A percentile compares a stretch with the other conserved stretches of the same genome.
These are phyloP conservation scores for Trachelipus rathkii DNA, from an alignment of 1,140 invertebrate genomes.

Conservation along the genomic window DNA sequence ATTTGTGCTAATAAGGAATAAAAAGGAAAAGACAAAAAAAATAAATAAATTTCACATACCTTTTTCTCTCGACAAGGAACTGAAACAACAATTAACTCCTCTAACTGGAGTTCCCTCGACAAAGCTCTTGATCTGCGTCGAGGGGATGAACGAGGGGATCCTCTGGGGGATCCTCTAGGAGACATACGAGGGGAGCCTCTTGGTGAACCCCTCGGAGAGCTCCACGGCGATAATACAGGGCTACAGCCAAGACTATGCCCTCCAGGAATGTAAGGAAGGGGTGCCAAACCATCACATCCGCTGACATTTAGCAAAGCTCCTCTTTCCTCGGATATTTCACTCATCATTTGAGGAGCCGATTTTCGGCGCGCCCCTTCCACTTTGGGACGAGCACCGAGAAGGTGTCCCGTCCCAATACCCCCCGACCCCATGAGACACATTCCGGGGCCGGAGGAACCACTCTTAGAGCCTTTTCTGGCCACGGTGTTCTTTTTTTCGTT, in stretches of 20 bases:
- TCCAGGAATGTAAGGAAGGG: slow-evolving; percentile 31
- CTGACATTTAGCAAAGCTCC: slow-evolving; percentile 21
- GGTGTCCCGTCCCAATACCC: neutral
- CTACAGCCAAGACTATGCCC: slow-evolving; percentile 17
- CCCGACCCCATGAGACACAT: neutral
- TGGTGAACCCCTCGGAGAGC: slow-evolving; percentile 23
- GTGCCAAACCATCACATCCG: slow-evolving; percentile 25
- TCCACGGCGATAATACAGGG: slow-evolving; percentile 22
- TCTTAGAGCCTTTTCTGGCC: neutral
- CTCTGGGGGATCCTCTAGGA: slow-evolving; percentile 27
- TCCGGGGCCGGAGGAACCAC: neutral
- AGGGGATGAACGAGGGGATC: slow-evolving; percentile 30
- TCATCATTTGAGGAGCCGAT: slow-evolving; percentile 21
- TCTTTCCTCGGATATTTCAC: slow-evolving; percentile 29
- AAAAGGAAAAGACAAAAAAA: too few species aligned
- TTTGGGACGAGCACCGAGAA: slow-evolving; percentile 17
- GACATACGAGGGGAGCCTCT: slow-evolving; percentile 30
- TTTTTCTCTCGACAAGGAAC: slow-evolving; percentile 42
- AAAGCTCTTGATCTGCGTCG: slow-evolving; percentile 31
- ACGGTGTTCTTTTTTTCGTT: neutral
- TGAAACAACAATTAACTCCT: slow-evolving; percentile 40
- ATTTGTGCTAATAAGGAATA: too few species aligned
- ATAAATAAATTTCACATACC: slow-evolving; percentile 21
- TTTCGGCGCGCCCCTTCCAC: slow-evolving; percentile 19
- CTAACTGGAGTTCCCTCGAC: slow-evolving; percentile 32